phyloP scores from a whole-genome alignment of 2,888 invertebrate species.

The Pharmacophagus antenor region DNA sequence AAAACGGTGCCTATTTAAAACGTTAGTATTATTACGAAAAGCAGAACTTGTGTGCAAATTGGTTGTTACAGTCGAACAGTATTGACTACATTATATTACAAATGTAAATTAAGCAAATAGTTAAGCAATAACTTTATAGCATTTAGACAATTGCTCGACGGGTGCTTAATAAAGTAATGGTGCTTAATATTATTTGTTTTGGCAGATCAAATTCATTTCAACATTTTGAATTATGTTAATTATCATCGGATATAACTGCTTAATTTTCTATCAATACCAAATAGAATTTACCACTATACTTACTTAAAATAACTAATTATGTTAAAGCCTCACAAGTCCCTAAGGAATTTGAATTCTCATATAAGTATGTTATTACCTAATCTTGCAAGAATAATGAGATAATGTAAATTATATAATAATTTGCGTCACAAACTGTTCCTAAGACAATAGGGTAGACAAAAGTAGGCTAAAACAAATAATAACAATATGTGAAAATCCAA shows the following conservation, averaged over 20 bases:
- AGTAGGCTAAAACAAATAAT: no score
- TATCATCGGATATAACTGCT: not conserved
- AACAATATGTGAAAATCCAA: no score
- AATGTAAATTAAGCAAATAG: slow-evolving; percentile 25
- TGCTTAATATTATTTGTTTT: not conserved
- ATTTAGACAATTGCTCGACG: slow-evolving; percentile 7
- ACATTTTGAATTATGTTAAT: not conserved
- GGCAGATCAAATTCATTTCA: not conserved
- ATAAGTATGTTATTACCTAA: no score
- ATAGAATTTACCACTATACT: not conserved
- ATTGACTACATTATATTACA: not conserved
- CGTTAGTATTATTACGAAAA: not conserved
- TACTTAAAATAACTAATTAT: no score
- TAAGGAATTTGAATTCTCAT: no score
- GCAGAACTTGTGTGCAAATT: not conserved
- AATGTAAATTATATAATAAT: no score
- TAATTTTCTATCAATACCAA: not conserved
- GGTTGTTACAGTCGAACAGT: slow-evolving; percentile 6
- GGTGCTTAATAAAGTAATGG: slow-evolving; percentile 1
- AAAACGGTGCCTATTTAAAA: not conserved
- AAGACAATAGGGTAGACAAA: no score
- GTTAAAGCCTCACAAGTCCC: no score
- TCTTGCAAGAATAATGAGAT: no score
- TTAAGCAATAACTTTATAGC: slow-evolving; percentile 24
- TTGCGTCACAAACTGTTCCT: no score